A percentile compares a stretch with the other conserved stretches of the same genome.
Conservation (phyloP, 2,888 invertebrate genomes). For the Dynastes grantii region DNA sequence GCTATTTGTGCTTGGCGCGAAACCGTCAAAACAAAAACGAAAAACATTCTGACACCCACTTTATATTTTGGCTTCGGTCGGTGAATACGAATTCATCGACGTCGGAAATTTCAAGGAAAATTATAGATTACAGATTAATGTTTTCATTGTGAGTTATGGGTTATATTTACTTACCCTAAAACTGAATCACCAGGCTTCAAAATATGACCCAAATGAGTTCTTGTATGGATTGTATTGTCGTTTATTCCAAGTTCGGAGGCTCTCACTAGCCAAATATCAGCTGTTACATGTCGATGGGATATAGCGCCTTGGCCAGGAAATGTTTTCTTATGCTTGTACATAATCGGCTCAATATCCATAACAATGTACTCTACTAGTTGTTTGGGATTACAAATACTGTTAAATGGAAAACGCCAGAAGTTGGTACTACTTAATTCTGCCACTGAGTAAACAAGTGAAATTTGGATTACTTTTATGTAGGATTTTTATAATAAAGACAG, state of each 20-base stretch:
- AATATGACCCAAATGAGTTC: slow-evolving; percentile 95
- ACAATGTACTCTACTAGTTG: slow-evolving; percentile 94
- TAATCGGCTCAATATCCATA: slow-evolving; percentile 91
- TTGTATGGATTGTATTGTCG: slow-evolving; percentile 87
- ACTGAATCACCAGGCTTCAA: slow-evolving; percentile 94
- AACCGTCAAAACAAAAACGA: too few relatives aligned
- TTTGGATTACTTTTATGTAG: too few relatives aligned
- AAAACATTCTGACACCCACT: too few relatives aligned
- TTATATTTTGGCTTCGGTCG: too few relatives aligned
- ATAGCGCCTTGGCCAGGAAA: slow-evolving; percentile 93
- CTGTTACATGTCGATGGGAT: slow-evolving; percentile 89
- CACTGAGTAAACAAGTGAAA: slow-evolving; percentile 72
- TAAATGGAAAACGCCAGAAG: slow-evolving; percentile 92
- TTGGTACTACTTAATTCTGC: slow-evolving; percentile 86
- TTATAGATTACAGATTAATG: too few relatives aligned
- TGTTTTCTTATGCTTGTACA: slow-evolving; percentile 81
- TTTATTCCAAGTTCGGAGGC: slow-evolving; percentile 89
- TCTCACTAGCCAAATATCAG: slow-evolving; percentile 95
- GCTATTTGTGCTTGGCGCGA: too few relatives aligned
- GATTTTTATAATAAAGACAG: too few relatives aligned
- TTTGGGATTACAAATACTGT: slow-evolving; percentile 90
- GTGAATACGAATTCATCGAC: too few relatives aligned
- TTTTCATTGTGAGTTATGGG: neutral
- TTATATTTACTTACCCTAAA: slow-evolving; percentile 79
- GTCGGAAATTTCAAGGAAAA: too few relatives aligned